Base-by-base conservation (phyloP, 2,113 vertebrate species). In the Phocoena sinus region DNA sequence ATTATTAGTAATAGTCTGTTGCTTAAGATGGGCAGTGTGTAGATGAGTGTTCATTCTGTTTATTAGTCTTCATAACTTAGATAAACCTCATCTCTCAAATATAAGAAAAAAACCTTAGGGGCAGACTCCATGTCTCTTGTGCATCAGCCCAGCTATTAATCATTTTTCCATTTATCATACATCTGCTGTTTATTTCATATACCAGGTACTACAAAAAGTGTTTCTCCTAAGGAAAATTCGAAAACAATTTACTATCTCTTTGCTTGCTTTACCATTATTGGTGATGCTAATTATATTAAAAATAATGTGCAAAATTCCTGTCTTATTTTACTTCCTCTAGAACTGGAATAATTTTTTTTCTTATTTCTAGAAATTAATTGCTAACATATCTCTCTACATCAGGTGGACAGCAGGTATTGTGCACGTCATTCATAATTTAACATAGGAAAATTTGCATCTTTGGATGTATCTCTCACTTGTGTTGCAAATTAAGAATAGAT, bases 51-150 rank as follows among this genome's bases (percentile, higher is more conserved):
- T 95, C 14, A 28, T 74, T 96, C 18, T 82, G 36, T 91, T 94
- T 92, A 67, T 81, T 73, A 62, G 25, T 62, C 68, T 91, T 96
- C 9, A 80, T 88, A 88, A 36, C 18, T 50, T 93, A 91, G 71
- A 80, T 94, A 82, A 96, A 84, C 13, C 5, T 94, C 63, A 44
- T 93, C 36, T 95, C 82, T 97, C 76, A 81, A 85, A 84, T 62
- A 73, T 4, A 83, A 93, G 80, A 60, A 79, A 83, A 65, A 74
- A 77, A n/a, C 56, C 3, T 13, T 28, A 62, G 12, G 47, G 26
- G 15, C 60, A 85, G 31, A 33, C 9, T 58, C 15, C 15, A 15
- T 41, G 9, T 85, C 25, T 82, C 56, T 58, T 60, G 31, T 67
- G 10, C 38, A 26, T 76, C 63, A 76, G 11, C 25, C 25, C 47